Percentiles rank a stretch among this genome's conserved stretches.
These are phyloP conservation scores for Agriopis leucophaearia DNA, from an alignment of 2,888 invertebrate genomes.

Conservation along the genomic window DNA sequence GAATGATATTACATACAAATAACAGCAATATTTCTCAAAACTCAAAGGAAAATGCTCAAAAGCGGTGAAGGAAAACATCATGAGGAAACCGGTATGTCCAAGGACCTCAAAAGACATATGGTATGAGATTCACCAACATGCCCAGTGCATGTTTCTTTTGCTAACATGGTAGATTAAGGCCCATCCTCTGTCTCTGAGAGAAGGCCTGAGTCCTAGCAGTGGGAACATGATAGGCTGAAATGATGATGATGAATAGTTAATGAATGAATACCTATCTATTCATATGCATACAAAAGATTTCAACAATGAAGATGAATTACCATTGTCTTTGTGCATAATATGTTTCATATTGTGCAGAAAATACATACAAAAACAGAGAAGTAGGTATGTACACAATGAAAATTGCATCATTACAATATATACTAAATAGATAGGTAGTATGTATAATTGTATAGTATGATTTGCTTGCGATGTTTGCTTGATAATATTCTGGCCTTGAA, in stretches of 20 bases:
- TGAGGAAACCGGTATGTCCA: no score
- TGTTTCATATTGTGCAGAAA: conserved; percentile 19
- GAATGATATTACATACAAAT: no score
- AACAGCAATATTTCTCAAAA: no score
- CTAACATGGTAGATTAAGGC: no score
- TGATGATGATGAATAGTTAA: background rate
- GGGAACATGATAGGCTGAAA: no score
- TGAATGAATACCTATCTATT: conserved; percentile 10
- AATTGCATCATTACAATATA: background rate
- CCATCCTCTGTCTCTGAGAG: no score
- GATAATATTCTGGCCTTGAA: conserved; percentile 15
- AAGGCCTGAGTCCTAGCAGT: no score
- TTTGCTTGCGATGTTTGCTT: background rate
- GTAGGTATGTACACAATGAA: background rate
- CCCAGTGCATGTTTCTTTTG: no score
- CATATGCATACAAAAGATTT: conserved; percentile 18
- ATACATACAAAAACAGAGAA: background rate
- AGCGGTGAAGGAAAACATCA: no score
- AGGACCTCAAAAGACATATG: no score
- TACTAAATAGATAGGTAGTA: background rate
- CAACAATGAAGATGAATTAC: conserved; percentile 23
- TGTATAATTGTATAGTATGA: background rate
- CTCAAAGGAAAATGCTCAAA: no score
- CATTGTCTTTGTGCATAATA: conserved; percentile 30
- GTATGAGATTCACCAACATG: no score